These are phyloP conservation scores for Jaculus jaculus DNA, from an alignment of 2,113 vertebrate genomes.

Conservation along the genomic window DNA sequence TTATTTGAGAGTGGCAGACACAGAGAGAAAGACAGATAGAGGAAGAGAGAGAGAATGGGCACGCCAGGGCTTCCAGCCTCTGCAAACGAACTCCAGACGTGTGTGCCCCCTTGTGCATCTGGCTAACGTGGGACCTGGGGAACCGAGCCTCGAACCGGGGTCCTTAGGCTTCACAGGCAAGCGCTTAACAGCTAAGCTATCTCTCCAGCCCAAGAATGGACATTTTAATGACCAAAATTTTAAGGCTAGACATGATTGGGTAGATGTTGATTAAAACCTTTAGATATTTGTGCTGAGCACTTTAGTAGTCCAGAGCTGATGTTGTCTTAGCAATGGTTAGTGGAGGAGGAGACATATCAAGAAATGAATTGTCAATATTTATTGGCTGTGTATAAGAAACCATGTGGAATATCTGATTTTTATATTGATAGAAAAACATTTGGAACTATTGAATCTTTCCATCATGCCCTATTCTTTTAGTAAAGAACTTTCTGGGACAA, in stretches of 20 bases:
- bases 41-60: too few species aligned
- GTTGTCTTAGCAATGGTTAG: not conserved
- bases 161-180: too few species aligned
- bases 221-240: not conserved
- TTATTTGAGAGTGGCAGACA: too few species aligned
- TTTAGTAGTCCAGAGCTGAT: not conserved
- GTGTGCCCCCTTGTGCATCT: too few species aligned
- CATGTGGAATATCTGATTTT: not conserved
- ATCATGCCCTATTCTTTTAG: not conserved
- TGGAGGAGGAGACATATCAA: not conserved
- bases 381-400: not conserved
- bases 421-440: not conserved
- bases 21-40: too few species aligned
- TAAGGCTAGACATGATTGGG: not conserved
- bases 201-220: too few species aligned
- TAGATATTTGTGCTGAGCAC: not conserved
- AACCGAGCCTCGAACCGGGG: too few species aligned
- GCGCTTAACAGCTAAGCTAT: too few species aligned
- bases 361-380: not conserved
- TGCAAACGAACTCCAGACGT: too few species aligned
- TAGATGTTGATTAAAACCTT: not conserved
- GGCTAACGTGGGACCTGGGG: too few species aligned
- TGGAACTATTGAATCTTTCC: slow-evolving; percentile 9
- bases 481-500: not conserved
- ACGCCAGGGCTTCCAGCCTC: too few species aligned